Conservation (phyloP, 2,113 vertebrate species). For the Dolichallabes microphthalmus region DNA sequence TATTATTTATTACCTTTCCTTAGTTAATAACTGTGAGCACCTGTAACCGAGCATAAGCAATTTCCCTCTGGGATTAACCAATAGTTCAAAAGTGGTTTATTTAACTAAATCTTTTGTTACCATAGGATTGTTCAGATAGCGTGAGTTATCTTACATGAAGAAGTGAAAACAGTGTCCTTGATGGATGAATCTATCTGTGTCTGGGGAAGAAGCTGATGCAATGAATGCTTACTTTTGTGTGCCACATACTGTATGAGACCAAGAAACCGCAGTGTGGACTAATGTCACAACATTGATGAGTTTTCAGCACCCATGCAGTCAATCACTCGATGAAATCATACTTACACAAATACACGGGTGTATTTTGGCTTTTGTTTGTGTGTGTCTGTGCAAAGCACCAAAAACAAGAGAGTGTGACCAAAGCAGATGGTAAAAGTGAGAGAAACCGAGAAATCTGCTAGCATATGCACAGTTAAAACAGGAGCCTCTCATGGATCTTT, state of each 20-base stretch:
- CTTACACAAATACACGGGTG: not conserved
- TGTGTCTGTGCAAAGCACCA: not conserved
- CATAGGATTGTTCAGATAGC: not conserved
- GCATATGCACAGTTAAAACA: constrained; percentile 2
- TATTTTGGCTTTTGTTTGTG: no score
- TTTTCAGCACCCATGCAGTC: not conserved
- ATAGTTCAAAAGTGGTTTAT: not conserved
- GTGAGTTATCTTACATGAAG: not conserved
- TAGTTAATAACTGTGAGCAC: no score
- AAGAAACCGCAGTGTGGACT: not conserved
- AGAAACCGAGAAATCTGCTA: not conserved
- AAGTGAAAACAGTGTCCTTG: not conserved
- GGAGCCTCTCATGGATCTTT: not conserved
- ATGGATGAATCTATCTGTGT: not conserved
- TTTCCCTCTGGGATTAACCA: no score
- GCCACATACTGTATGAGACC: not conserved
- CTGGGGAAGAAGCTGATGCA: not conserved
- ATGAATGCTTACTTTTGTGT: not conserved
- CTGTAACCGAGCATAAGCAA: no score
- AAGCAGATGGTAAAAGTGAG: not conserved
- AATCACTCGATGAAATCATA: not conserved
- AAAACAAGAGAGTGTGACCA: not conserved
- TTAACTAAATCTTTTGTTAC: not conserved
- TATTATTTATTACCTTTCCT: no score
- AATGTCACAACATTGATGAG: not conserved